Evolutionary conservation across 2,113 vertebrate species (phyloP).

Genomic region (Nerophis ophidion): DNA sequence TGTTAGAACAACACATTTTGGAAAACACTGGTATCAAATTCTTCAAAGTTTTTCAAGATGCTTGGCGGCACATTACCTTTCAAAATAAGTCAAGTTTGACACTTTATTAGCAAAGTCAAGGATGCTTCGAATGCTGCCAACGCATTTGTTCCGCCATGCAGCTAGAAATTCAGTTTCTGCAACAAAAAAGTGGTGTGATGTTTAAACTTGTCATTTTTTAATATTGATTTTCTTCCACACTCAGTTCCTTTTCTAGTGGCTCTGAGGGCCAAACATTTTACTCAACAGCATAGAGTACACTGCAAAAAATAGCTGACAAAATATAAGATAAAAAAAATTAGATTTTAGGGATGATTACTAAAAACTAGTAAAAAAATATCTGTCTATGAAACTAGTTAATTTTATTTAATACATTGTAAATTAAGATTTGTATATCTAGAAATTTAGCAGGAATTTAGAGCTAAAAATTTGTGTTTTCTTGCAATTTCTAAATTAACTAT

Average conservation of each 20-base stretch:
- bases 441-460: too few species aligned
- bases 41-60: constrained; percentile 6
- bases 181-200: constrained; percentile 38
- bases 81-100: constrained; percentile 17
- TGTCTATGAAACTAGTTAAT: too few species aligned
- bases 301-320: too few species aligned
- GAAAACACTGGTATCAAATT: constrained; percentile 11
- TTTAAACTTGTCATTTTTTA: constrained; percentile 39
- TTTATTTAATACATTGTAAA: too few species aligned
- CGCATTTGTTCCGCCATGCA: constrained; percentile 40
- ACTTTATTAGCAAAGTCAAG: constrained; percentile 55
- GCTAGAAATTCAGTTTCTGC: constrained; percentile 44
- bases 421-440: too few species aligned
- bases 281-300: too few species aligned
- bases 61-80: background rate
- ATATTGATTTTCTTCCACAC: constrained; percentile 45
- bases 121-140: constrained; percentile 17
- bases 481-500: too few species aligned
- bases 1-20: constrained; percentile 4
- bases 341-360: too few species aligned
- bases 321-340: too few species aligned
- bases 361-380: too few species aligned
- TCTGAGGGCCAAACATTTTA: too few species aligned
- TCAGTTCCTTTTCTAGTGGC: constrained; percentile 2
- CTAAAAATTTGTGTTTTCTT: too few species aligned